Conservation (phyloP, 2,797 vertebrate genomes). For the Percopsis omiscomaycus region DNA sequence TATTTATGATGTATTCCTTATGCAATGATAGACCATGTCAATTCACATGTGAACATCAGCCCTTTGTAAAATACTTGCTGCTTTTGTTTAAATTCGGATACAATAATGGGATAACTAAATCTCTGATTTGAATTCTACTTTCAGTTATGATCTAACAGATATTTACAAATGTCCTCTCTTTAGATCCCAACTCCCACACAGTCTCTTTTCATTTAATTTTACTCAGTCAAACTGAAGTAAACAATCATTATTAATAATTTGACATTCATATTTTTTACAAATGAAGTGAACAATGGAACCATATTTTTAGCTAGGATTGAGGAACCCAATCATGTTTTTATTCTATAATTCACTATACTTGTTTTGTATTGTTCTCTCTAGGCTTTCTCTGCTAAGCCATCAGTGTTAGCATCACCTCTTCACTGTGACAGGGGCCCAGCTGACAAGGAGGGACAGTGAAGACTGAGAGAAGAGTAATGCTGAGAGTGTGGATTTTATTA, state of each 20-base stretch:
- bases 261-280: background rate
- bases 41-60: slow-evolving; percentile 1
- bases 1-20: slow-evolving; percentile 16
- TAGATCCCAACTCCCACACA: too few species aligned
- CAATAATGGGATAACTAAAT: background rate
- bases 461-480: background rate
- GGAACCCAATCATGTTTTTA: background rate
- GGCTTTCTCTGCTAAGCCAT: background rate
- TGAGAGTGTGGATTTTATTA: slow-evolving; percentile 27
- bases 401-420: slow-evolving; percentile 9
- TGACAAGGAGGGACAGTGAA: slow-evolving; percentile 25
- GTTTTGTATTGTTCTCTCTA: too few species aligned
- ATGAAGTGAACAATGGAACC: background rate
- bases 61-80: background rate
- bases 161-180: too few species aligned
- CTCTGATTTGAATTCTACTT: background rate
- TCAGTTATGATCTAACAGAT: background rate
- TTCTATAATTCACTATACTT: too few species aligned
- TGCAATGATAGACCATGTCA: slow-evolving; percentile 31
- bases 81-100: slow-evolving; percentile 9
- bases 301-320: background rate
- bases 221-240: too few species aligned
- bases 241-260: too few species aligned
- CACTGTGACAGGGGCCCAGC: slow-evolving; percentile 1
- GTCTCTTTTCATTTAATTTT: too few species aligned